Conservation (phyloP, 1,140 invertebrate genomes). For the Rhagoletis zephyria region DNA sequence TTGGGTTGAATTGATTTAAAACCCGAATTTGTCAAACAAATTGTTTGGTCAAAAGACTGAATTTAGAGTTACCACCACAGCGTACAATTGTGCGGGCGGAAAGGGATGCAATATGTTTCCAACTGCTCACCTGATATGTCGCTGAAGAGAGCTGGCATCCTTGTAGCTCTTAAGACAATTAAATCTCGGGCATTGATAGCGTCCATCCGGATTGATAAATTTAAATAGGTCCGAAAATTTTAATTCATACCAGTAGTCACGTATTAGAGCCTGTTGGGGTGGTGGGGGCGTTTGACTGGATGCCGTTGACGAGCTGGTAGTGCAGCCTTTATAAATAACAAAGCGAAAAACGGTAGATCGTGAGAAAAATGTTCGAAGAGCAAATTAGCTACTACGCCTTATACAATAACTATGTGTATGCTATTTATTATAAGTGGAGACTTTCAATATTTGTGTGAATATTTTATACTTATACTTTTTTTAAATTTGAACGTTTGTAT, state of each 20-base stretch:
- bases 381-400: neutral
- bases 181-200: slow-evolving; percentile 72
- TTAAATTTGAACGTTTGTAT: neutral
- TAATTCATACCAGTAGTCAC: slow-evolving; percentile 72
- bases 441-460: too few species aligned
- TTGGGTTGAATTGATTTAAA: too few species aligned
- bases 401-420: neutral
- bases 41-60: too few species aligned
- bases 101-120: too few species aligned
- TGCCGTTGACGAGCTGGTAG: slow-evolving; percentile 57
- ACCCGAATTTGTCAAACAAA: too few species aligned
- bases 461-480: neutral
- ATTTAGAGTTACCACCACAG: too few species aligned
- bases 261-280: slow-evolving; percentile 67
- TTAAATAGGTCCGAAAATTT: slow-evolving; percentile 73
- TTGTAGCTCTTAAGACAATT: slow-evolving; percentile 73
- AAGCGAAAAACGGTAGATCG: slow-evolving; percentile 20
- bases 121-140: slow-evolving; percentile 74
- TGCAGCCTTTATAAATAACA: slow-evolving; percentile 54
- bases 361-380: neutral
- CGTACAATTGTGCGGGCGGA: too few species aligned
- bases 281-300: slow-evolving; percentile 68
- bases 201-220: slow-evolving; percentile 72
- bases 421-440: neutral
- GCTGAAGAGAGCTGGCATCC: slow-evolving; percentile 74